phyloP scores from a whole-genome alignment of 2,888 invertebrate species.

The Drosophila paranaensis region DNA sequence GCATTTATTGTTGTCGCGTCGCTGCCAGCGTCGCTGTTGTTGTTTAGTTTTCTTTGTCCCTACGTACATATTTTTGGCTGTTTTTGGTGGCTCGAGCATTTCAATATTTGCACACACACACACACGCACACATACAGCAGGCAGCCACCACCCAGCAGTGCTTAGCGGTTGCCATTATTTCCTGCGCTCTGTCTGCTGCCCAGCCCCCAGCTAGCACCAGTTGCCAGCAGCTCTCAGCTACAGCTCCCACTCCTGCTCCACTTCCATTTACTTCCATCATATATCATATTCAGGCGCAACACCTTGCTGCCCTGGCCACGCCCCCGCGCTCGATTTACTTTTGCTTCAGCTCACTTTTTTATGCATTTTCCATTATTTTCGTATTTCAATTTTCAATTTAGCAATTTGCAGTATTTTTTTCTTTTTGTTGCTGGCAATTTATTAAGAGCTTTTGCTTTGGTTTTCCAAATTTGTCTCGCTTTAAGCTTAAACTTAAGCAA shows the following conservation, averaged over 20 bases:
- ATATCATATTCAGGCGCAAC: conserved; percentile 74
- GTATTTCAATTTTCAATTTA: conserved; percentile 58
- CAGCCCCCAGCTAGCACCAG: not conserved
- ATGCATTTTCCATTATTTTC: conserved; percentile 70
- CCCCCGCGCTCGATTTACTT: conserved; percentile 6
- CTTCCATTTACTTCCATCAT: conserved; percentile 58
- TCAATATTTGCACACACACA: conserved; percentile 71
- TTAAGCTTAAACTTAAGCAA: conserved; percentile 21
- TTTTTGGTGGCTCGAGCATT: conserved; percentile 64
- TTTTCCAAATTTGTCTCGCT: conserved; percentile 2
- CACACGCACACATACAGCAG: not conserved
- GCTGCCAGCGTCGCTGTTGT: conserved; percentile 54
- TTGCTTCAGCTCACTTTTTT: conserved; percentile 30
- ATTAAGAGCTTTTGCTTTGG: conserved; percentile 40
- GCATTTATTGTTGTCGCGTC: conserved; percentile 68
- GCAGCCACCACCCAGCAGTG: not conserved
- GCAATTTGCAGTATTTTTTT: conserved; percentile 36
- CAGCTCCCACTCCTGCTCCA: not conserved
- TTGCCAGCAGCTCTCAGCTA: conserved; percentile 1
- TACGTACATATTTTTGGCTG: conserved; percentile 46
- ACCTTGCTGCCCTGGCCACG: conserved; percentile 31
- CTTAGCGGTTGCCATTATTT: conserved; percentile 73
- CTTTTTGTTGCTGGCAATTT: conserved; percentile 42
- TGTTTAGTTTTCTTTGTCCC: conserved; percentile 78
- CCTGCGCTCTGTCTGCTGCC: conserved; percentile 65